Percentiles rank a stretch among this genome's conserved stretches.
These are phyloP conservation scores for Leptinotarsa undecemlineata DNA, from an alignment of 1,140 invertebrate genomes.

Conservation along the genomic window DNA sequence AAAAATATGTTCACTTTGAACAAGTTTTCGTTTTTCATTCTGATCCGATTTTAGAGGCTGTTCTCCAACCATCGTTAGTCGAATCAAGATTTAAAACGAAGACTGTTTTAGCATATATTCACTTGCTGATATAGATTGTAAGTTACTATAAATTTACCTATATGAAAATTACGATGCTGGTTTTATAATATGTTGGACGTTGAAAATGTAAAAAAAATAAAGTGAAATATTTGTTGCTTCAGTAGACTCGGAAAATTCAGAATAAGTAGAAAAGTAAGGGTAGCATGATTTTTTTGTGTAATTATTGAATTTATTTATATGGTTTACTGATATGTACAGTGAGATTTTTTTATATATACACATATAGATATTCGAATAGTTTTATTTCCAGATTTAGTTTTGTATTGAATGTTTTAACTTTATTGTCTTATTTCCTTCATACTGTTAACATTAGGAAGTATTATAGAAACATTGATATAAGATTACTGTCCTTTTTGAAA, in stretches of 20 bases:
- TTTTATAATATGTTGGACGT: constrained; percentile 18
- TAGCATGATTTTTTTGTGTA: constrained; percentile 6
- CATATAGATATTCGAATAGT: constrained; percentile 2
- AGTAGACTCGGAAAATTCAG: constrained; percentile 8
- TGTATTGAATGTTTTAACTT: not conserved
- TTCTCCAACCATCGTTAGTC: not conserved
- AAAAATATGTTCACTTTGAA: constrained; percentile 2
- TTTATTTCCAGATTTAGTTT: not conserved
- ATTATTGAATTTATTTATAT: constrained; percentile 9
- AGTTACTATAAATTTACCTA: constrained; percentile 11
- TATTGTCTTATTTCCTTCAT: not conserved
- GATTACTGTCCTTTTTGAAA: not conserved
- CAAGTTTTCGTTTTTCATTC: too few species aligned
- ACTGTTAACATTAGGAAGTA: not conserved
- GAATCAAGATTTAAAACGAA: constrained; percentile 8
- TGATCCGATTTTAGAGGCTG: too few species aligned
- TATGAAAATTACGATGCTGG: constrained; percentile 16
- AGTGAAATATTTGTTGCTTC: constrained; percentile 17
- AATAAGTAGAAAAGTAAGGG: too few species aligned
- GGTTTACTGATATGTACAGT: constrained; percentile 11
- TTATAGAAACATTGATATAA: not conserved
- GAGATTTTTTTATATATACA: constrained; percentile 24
- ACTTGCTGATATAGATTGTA: constrained; percentile 22
- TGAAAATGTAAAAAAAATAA: constrained; percentile 5
- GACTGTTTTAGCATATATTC: constrained; percentile 15